Evolutionary conservation across 2,797 vertebrate genomes (phyloP).

Genomic region (Rhyacichthys aspro): DNA sequence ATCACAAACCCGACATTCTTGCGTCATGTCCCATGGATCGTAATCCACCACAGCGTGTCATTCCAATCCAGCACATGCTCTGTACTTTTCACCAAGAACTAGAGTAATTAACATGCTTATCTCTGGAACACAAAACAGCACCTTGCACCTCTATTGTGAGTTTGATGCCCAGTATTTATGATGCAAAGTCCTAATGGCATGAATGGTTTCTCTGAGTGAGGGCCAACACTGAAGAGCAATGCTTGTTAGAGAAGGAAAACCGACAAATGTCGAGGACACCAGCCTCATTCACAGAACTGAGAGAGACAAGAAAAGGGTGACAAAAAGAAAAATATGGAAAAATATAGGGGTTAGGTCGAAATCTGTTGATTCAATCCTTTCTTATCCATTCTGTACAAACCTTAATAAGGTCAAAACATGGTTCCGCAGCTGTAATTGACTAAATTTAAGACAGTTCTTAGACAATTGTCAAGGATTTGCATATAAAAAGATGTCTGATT

Average conservation of each 20-base stretch:
- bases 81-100: constrained; percentile 44
- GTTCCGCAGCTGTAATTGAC: constrained; percentile 40
- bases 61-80: constrained; percentile 28
- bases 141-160: constrained; percentile 60
- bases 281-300: constrained; percentile 30
- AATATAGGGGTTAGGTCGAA: constrained; percentile 43
- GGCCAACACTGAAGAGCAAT: constrained; percentile 35
- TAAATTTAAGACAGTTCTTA: constrained; percentile 51
- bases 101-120: constrained; percentile 65
- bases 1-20: constrained; percentile 12
- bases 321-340: too few species aligned
- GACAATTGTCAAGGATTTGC: constrained; percentile 62
- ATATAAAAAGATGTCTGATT: constrained; percentile 58
- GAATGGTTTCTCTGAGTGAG: constrained; percentile 33
- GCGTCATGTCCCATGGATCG: constrained; percentile 15
- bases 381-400: constrained; percentile 24
- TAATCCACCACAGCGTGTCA: constrained; percentile 16
- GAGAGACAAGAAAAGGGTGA: constrained; percentile 20
- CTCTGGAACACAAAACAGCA: constrained; percentile 59
- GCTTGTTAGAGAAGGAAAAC: constrained; percentile 47
- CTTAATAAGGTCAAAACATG: constrained; percentile 59
- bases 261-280: constrained; percentile 68
- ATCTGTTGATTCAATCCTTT: constrained; percentile 38
- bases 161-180: constrained; percentile 48
- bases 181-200: constrained; percentile 54